Conservation (phyloP, 2,888 invertebrate species). For the Odontocolon sp. region DNA sequence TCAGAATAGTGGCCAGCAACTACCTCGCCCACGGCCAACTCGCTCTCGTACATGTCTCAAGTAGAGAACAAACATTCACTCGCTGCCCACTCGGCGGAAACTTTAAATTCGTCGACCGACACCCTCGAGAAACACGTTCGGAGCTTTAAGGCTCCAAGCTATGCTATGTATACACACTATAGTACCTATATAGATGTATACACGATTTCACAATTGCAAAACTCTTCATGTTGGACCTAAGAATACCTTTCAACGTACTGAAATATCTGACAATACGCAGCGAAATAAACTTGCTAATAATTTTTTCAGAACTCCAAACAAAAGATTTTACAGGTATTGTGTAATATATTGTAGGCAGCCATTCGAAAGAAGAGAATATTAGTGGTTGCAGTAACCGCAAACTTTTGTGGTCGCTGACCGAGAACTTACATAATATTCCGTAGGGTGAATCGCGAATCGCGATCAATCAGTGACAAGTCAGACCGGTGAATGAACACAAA, state of each 20-base stretch:
- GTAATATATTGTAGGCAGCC: no score
- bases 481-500: no score
- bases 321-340: no score
- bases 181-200: neutral
- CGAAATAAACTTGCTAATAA: constrained; percentile 7
- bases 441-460: no score
- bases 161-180: neutral
- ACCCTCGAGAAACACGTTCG: constrained; percentile 53
- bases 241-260: neutral
- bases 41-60: constrained; percentile 27
- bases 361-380: neutral
- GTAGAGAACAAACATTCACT: constrained; percentile 53
- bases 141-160: constrained; percentile 16
- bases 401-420: constrained; percentile 21
- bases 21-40: constrained; percentile 46
- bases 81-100: constrained; percentile 57
- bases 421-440: constrained; percentile 32
- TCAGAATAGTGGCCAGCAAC: neutral
- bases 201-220: constrained; percentile 8
- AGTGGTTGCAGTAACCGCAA: constrained; percentile 29
- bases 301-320: neutral
- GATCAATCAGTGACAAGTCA: no score
- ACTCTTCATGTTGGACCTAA: neutral
- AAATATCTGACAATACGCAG: neutral
- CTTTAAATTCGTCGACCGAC: constrained; percentile 54